Base-by-base conservation (phyloP, 2,888 invertebrate species). In the Ichneumoninae sp. region DNA sequence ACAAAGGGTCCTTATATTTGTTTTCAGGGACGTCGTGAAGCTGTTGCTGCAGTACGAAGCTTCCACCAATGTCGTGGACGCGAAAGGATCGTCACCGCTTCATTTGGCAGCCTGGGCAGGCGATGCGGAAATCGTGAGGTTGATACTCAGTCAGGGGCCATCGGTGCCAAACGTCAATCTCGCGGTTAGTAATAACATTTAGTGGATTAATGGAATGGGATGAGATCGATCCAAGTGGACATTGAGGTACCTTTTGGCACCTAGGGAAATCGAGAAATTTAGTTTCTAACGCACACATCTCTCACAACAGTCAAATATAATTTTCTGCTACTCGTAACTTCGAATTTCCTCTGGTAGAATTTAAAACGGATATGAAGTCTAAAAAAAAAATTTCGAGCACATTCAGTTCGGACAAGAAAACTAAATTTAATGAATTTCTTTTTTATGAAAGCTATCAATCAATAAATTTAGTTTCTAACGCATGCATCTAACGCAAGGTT, bases 41-140 rank as follows among this genome's bases (percentile, higher is more conserved):
- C 94, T 98, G 76, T 94, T 99, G 84, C 95, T 99, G 88, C 96
- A 96, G 86, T 96, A 97, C 92, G 97, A 97, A 91, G 98, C 98
- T 16, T 97, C 97, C 40, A 97, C 98, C 86, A 98, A 98, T 94
- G 95, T 97, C 72, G 96, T 97, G 87, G 98, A 99, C 94, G 96
- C 96, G 88, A 97, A 97, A 92, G 99, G 98, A 22, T 98, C 98
- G 52, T 97, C 98, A 44, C 97, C 99, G 47, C 95, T 99, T 86
- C 98, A 99, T 94, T 95, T 98, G 93, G 98, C 98, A 75, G 97
- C 98, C 72, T 99, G 98, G 98, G 97, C 97, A 76, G 99, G 99
- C 22, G 97, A 98, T 93, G 96, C 97, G 60, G 97, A 98, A 87
- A 97, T 98, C 88, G 98, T 98, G 85, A 95, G 96, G 87, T 95